Evolutionary conservation across 2,888 invertebrate genomes (phyloP).

Genomic region (Ophonus ardosiacus): DNA sequence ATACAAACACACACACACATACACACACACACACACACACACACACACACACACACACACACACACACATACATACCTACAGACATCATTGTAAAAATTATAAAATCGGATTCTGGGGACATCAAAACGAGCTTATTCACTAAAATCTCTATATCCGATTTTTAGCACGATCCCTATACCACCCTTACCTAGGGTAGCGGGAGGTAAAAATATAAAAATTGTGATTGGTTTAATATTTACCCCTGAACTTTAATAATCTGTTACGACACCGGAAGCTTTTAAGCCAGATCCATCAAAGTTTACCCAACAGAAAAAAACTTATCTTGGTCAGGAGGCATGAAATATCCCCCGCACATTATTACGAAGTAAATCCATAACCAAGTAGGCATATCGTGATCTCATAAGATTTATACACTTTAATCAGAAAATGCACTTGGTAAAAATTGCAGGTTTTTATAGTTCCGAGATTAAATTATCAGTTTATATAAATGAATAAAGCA

Average conservation of each 20-base stretch:
- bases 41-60: no score
- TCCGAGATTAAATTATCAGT: slow-evolving; percentile 63
- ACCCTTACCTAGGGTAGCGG: no score
- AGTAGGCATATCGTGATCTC: slow-evolving; percentile 59
- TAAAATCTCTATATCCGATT: no score
- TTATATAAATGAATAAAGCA: slow-evolving; percentile 63
- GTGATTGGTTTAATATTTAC: background rate
- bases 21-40: no score
- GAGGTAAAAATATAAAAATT: background rate
- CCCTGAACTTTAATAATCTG: background rate
- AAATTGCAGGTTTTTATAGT: slow-evolving; percentile 63
- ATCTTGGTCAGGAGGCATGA: slow-evolving; percentile 23
- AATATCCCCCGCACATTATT: slow-evolving; percentile 44
- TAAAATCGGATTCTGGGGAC: no score
- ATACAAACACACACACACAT: no score
- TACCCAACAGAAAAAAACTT: slow-evolving; percentile 32
- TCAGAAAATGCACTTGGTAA: slow-evolving; percentile 63
- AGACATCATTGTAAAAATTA: no score
- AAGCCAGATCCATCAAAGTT: background rate
- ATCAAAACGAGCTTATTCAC: no score
- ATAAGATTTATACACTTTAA: slow-evolving; percentile 63
- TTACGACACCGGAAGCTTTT: background rate
- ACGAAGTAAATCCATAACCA: slow-evolving; percentile 40
- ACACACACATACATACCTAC: no score
- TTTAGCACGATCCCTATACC: no score